A percentile compares a stretch with the other conserved stretches of the same genome.
Conservation (phyloP, 2,797 vertebrate genomes). For the Hydrolagus colliei region DNA sequence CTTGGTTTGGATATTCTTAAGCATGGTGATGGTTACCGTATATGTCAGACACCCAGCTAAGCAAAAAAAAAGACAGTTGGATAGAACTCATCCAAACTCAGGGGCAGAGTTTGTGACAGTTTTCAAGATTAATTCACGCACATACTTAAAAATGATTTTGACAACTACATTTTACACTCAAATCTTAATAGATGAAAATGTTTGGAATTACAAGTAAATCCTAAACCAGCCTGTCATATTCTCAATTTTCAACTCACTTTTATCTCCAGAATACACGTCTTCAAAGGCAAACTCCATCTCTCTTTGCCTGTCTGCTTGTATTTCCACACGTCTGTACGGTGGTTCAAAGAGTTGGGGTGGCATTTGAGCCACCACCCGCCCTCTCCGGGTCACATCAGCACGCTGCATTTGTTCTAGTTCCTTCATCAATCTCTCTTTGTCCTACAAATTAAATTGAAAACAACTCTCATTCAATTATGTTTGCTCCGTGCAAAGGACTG, state of each 20-base stretch:
- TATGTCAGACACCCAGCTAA: too few species aligned
- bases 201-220: not conserved
- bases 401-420: conserved; percentile 79
- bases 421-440: conserved; percentile 65
- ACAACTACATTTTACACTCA: not conserved
- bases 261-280: conserved; percentile 74
- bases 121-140: too few species aligned
- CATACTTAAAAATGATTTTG: too few species aligned
- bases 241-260: conserved; percentile 55
- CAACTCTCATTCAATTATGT: not conserved
- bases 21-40: too few species aligned
- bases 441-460: conserved; percentile 53
- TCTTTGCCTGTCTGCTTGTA: conserved; percentile 72
- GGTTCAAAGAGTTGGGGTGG: conserved; percentile 73
- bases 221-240: not conserved
- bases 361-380: conserved; percentile 63
- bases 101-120: too few species aligned
- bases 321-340: conserved; percentile 59
- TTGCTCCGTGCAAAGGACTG: not conserved
- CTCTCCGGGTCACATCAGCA: conserved; percentile 68
- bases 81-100: too few species aligned
- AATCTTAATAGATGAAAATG: not conserved
- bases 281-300: conserved; percentile 87
- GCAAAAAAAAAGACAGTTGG: too few species aligned
- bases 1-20: too few species aligned